phyloP scores from a whole-genome alignment of 1,140 invertebrate genomes.

The Zaprionus capensis region DNA sequence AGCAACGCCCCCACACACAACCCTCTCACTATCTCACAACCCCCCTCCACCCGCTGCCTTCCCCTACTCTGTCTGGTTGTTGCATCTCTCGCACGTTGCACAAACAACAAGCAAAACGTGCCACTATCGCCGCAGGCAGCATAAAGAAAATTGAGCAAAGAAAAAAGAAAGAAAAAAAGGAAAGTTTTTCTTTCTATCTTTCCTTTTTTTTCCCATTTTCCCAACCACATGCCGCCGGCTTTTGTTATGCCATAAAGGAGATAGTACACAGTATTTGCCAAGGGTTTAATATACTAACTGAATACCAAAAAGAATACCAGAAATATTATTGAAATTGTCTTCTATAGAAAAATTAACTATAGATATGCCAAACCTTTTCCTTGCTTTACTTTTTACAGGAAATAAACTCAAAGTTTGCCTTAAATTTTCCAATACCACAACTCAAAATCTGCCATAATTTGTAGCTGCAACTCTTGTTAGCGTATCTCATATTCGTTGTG shows the following conservation, averaged over 20 bases:
- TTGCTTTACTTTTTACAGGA: not conserved
- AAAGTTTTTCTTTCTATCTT: constrained; percentile 65
- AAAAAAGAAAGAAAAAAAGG: constrained; percentile 53
- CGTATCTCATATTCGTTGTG: constrained; percentile 16
- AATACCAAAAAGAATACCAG: not conserved
- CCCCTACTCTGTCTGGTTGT: not conserved
- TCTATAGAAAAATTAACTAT: not conserved
- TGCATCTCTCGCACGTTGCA: constrained; percentile 19
- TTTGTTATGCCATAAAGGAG: constrained; percentile 70
- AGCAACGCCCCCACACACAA: constrained; percentile 9
- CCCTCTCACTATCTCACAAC: constrained; percentile 2
- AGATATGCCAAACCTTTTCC: not conserved
- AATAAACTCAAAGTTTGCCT: no score
- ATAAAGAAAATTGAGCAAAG: constrained; percentile 12
- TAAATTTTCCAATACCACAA: no score
- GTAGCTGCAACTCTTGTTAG: not conserved
- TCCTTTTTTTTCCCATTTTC: constrained; percentile 51
- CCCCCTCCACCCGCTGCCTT: not conserved
- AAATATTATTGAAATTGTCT: not conserved
- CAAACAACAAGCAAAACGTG: constrained; percentile 50
- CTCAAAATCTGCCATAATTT: not conserved
- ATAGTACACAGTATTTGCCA: not conserved
- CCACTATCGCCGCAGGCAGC: constrained; percentile 25
- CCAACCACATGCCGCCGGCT: constrained; percentile 48
- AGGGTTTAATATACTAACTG: not conserved